phyloP scores from a whole-genome alignment of 2,113 vertebrate genomes.

The Aspiorhynchus laticeps region DNA sequence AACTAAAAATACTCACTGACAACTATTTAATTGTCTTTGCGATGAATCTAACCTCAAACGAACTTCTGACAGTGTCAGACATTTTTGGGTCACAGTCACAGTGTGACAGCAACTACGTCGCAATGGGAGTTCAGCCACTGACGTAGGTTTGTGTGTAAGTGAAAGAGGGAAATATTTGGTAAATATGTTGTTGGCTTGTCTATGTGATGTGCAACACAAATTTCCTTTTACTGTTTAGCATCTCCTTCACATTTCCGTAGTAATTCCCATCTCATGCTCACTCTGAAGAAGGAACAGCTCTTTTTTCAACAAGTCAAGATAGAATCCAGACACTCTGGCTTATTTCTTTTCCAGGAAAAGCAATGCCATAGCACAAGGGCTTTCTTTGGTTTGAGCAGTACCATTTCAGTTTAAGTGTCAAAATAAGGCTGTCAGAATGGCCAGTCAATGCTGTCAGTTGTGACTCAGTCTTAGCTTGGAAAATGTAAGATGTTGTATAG shows the following conservation, averaged over 20 bases:
- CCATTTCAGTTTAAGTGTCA: neutral
- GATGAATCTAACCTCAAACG: neutral
- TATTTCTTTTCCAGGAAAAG: neutral
- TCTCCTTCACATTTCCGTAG: neutral
- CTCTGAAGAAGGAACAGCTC: neutral
- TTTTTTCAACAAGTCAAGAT: neutral
- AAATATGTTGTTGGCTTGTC: neutral
- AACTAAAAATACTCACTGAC: neutral
- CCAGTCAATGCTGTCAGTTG: neutral
- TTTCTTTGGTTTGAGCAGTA: slow-evolving; percentile 4
- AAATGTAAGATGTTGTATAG: slow-evolving; percentile 4
- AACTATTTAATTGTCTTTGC: neutral
- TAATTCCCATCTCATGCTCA: neutral
- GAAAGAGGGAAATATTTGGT: neutral
- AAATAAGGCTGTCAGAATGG: slow-evolving; percentile 15
- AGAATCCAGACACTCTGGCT: neutral
- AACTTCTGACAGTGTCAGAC: neutral
- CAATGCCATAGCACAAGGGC: neutral
- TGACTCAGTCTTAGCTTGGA: neutral
- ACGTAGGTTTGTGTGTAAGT: neutral
- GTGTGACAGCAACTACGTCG: neutral
- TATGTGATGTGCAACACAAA: neutral
- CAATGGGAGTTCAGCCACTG: neutral
- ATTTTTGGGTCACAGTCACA: slow-evolving; percentile 1
- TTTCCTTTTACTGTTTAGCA: neutral